These are phyloP conservation scores for Buathra laborator DNA, from an alignment of 2,888 invertebrate genomes.

Conservation along the genomic window DNA sequence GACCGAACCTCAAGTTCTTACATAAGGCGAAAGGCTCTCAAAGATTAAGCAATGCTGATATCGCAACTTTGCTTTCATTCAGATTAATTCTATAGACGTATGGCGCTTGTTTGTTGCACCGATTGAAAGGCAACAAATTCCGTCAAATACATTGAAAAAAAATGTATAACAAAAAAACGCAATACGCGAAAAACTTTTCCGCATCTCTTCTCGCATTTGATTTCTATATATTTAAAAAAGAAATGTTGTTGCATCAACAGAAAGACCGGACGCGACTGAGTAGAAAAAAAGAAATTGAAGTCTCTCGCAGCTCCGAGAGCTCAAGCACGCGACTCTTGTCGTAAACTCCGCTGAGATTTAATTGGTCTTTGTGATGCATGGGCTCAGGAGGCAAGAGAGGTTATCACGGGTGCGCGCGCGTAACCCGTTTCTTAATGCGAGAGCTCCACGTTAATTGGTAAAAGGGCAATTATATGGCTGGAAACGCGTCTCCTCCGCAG, in stretches of 20 bases:
- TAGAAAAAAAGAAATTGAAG: slow-evolving; percentile 15
- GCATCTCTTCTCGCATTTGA: background rate
- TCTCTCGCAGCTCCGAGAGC: background rate
- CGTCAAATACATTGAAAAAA: background rate
- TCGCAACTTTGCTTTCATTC: background rate
- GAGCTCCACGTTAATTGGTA: slow-evolving; percentile 57
- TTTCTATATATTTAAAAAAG: background rate
- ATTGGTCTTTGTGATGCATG: slow-evolving; percentile 44
- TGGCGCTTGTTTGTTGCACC: background rate
- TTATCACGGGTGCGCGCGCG: slow-evolving; percentile 12
- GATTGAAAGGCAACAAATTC: background rate
- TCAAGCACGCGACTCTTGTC: slow-evolving; percentile 29
- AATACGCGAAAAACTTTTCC: background rate
- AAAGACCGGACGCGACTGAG: background rate
- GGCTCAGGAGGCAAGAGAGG: slow-evolving; percentile 8
- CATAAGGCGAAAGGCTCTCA: background rate
- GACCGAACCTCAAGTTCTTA: background rate
- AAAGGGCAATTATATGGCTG: slow-evolving; percentile 60
- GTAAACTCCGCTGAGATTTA: slow-evolving; percentile 29
- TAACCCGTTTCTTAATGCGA: slow-evolving; percentile 17
- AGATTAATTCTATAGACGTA: background rate
- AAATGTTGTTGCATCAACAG: background rate
- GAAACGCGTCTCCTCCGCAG: slow-evolving; percentile 18
- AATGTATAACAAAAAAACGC: background rate
- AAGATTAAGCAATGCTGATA: background rate